Conservation (phyloP, 2,888 invertebrate genomes). For the Watsonalla cultraria region DNA sequence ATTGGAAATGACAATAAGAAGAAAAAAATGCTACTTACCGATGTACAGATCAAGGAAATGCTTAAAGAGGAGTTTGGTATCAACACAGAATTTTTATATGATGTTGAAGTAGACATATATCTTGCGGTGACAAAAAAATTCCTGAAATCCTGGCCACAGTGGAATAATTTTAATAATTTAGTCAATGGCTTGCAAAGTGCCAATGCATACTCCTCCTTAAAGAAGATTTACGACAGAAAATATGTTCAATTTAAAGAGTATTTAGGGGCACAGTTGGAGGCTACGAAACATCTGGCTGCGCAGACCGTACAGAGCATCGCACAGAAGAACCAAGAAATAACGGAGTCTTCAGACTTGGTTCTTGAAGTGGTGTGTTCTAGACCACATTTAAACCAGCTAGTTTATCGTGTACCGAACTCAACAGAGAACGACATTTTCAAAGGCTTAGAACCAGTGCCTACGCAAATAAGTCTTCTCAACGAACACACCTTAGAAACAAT, state of each 20-base stretch:
- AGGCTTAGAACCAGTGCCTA: slow-evolving; percentile 14
- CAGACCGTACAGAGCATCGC: slow-evolving; percentile 17
- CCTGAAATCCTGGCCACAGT: slow-evolving; percentile 61
- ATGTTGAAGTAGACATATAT: slow-evolving; percentile 52
- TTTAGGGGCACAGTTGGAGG: slow-evolving; percentile 35
- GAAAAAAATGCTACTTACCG: slow-evolving; percentile 52
- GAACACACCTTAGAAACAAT: slow-evolving; percentile 24
- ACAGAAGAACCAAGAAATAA: slow-evolving; percentile 8
- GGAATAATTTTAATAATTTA: slow-evolving; percentile 52
- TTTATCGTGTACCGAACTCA: slow-evolving; percentile 34
- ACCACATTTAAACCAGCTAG: slow-evolving; percentile 36
- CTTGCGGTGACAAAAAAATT: slow-evolving; percentile 56
- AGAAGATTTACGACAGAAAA: slow-evolving; percentile 35
- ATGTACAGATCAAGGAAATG: slow-evolving; percentile 51
- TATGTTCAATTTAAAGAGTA: slow-evolving; percentile 46
- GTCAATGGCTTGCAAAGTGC: slow-evolving; percentile 32
- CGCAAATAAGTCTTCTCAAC: slow-evolving; percentile 18
- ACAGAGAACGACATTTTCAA: slow-evolving; percentile 40
- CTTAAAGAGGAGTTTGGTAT: slow-evolving; percentile 48
- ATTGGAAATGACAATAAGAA: slow-evolving; percentile 42
- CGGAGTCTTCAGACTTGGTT: slow-evolving; percentile 21
- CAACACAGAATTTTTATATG: slow-evolving; percentile 32
- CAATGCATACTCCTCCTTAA: slow-evolving; percentile 21
- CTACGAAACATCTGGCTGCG: slow-evolving; percentile 28
- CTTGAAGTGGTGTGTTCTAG: slow-evolving; percentile 42